These are phyloP conservation scores for Athripsodes cinereus DNA, from an alignment of 2,888 invertebrate genomes.

Conservation along the genomic window DNA sequence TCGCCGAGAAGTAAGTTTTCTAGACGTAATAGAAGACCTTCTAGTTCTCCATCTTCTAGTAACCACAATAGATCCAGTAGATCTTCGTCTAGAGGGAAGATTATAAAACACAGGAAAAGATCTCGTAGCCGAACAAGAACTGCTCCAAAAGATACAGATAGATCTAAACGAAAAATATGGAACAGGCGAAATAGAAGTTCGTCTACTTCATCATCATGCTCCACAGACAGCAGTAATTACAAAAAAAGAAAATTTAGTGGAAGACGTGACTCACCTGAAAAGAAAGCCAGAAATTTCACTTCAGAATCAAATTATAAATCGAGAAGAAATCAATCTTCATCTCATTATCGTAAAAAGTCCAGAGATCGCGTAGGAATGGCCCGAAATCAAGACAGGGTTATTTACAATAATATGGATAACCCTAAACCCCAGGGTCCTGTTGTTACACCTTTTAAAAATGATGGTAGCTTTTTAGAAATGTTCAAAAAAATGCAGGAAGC, in stretches of 20 bases:
- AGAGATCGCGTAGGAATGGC: too few species aligned
- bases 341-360: too few species aligned
- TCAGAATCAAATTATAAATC: background rate
- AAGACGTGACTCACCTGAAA: background rate
- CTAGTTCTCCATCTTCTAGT: slow-evolving; percentile 10
- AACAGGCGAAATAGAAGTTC: background rate
- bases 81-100: background rate
- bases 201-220: background rate
- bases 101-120: background rate
- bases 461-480: slow-evolving; percentile 86
- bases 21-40: slow-evolving; percentile 16
- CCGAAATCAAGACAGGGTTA: too few species aligned
- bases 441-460: slow-evolving; percentile 64
- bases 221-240: background rate
- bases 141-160: background rate
- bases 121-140: background rate
- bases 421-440: background rate
- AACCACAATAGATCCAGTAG: background rate
- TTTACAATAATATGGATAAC: too few species aligned
- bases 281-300: background rate
- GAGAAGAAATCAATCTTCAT: background rate
- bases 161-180: background rate
- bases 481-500: slow-evolving; percentile 83
- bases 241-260: background rate
- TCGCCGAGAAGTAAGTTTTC: slow-evolving; percentile 3